Base-by-base conservation (phyloP, 2,797 vertebrate genomes). In the Phataginus tricuspis region DNA sequence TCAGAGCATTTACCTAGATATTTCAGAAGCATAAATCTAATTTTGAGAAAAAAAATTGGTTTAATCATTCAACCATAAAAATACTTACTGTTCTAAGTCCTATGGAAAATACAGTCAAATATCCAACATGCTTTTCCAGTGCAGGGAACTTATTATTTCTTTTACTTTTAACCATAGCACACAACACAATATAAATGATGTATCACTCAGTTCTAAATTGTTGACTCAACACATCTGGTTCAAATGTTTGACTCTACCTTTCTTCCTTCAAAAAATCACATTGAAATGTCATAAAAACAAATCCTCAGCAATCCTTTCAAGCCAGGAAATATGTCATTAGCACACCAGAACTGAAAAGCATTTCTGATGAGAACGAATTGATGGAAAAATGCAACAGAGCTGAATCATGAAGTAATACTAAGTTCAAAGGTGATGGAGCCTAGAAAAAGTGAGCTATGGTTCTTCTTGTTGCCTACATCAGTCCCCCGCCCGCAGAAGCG, bases 231-330 rank as follows among this genome's bases (percentile, higher is more conserved):
- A 90, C 16, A 91, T 93, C 57, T 92, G 45, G 27, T 51, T 78
- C 39, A 69, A 88, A 90, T 92, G 51, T 63, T 75, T 92, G 71
- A 29, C 51, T 95, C 74, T 86, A 86, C 84, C n/a, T 79, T 49
- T 86, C 63, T 80, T 93, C 29, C 49, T 91, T 93, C 63, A 84
- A 93, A 96, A 74, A 72, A 64, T 80, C 15, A 69, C 29, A 90
- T 49, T 80, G 31, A 92, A 88, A 88, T 91, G 61, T 90, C 51
- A 90, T 37, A 49, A 78, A 91, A 95, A 95, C 39, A 93, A 93
- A 75, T 72, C 27, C 51, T 90, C 53, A 85, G 75, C 84, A 78
- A 83, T 90, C 42, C 84, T 74, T 57, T 90, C 63, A 75, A 61
- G 34, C 19, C 25, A 55, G 49, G 57, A 78, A 88, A 87, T 80